Percentiles rank a stretch among this genome's conserved stretches.
phyloP scores from a whole-genome alignment of 2,113 vertebrate genomes.

The Cyrtonyx montezumae region DNA sequence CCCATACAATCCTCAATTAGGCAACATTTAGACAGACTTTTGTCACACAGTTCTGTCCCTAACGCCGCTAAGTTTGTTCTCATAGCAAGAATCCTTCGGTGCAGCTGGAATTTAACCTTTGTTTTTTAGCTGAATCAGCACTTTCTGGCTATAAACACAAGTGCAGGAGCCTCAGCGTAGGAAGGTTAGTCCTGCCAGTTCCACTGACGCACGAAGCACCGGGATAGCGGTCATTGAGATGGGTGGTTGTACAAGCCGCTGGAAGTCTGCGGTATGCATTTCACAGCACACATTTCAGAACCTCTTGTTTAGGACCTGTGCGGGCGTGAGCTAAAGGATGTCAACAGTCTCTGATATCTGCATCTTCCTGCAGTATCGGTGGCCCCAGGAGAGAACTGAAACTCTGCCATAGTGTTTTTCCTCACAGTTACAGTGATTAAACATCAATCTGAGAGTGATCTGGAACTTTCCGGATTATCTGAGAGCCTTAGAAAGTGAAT shows the following conservation, averaged over 20 bases:
- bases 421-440: not conserved
- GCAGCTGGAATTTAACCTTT: not conserved
- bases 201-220: too few relatives aligned
- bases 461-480: not conserved
- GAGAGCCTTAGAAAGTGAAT: not conserved
- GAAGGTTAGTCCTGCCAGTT: not conserved
- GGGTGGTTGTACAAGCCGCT: not conserved
- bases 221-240: not conserved
- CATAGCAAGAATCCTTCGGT: not conserved
- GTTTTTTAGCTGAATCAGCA: not conserved
- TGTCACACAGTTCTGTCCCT: not conserved
- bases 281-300: not conserved
- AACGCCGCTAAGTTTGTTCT: not conserved
- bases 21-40: not conserved
- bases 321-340: accelerated
- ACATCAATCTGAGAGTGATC: not conserved
- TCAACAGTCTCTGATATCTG: not conserved
- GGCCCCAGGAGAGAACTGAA: not conserved
- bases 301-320: not conserved
- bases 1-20: not conserved
- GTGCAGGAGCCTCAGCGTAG: not conserved
- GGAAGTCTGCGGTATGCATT: not conserved
- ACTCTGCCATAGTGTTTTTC: not conserved
- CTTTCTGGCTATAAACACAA: not conserved
- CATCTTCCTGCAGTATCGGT: not conserved